Conservation (phyloP, 2,113 vertebrate genomes). For the Dromaius novaehollandiae region DNA sequence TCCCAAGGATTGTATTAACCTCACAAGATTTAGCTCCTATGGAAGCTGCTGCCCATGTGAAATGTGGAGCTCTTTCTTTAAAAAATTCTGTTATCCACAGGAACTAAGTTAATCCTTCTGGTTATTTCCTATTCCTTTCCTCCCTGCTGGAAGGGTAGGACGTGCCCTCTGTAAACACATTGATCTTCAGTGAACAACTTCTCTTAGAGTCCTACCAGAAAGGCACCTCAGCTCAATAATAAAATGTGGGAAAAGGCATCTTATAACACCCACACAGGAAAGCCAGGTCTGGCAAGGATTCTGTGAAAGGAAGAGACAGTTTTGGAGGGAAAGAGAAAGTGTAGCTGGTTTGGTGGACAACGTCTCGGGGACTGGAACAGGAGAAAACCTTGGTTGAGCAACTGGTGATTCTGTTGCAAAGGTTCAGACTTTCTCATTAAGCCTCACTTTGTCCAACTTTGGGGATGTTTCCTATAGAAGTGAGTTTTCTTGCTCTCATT, state of each 20-base stretch:
- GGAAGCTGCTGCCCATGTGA: not conserved
- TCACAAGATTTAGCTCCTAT: not conserved
- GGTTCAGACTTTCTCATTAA: not conserved
- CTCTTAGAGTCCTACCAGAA: not conserved
- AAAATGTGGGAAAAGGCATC: not conserved
- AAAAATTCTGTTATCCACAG: not conserved
- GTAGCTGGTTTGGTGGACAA: not conserved
- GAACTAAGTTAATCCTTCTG: not conserved
- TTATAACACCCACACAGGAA: not conserved
- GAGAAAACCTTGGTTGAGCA: too few species aligned
- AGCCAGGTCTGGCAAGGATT: not conserved
- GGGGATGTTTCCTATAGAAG: not conserved
- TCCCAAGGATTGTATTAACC: not conserved
- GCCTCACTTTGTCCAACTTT: not conserved
- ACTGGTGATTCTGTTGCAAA: not conserved
- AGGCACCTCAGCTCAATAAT: not conserved
- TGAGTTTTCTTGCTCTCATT: not conserved
- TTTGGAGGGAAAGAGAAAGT: too few species aligned
- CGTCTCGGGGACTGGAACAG: not conserved
- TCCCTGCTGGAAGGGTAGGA: not conserved
- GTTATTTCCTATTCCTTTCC: not conserved
- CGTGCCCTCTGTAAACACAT: not conserved
- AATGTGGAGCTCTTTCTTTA: not conserved
- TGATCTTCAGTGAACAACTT: not conserved
- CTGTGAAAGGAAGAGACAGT: not conserved